Evolutionary conservation across 2,797 vertebrate species (phyloP), one percentile per base, ranked within the genome.

Genomic region (Ambastaia sidthimunki): DNA sequence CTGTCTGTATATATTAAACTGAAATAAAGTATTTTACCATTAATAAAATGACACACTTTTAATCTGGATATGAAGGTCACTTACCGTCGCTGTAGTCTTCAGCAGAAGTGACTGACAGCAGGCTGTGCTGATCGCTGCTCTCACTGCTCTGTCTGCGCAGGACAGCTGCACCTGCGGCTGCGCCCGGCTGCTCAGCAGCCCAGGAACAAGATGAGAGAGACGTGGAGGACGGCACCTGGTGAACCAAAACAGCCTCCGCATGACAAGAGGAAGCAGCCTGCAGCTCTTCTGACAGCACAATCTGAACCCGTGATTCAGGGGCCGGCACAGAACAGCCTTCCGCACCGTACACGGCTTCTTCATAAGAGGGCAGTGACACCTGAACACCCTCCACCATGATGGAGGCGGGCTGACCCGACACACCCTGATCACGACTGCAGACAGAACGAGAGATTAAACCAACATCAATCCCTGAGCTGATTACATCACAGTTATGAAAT

Each of bases 281-380:
- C 70, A 92, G 91, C 10, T 93, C 93, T 93, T 99, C 98, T 0
- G 97, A 98, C 74, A 98, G 92, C 83, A 98, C 97, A 0, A 99
- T 99, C 77, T 97, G 97, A 55, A 98, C 96, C 12, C 97, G 93
- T 47, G 95, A 93, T 87, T 97, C 96, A 0, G 94, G 92, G 0
- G 96, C 94, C 0, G 96, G 93, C 83, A 93, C 90, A 0, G 90
- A 93, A 66, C 92, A 89, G 10, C 93, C 91, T 0, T 93, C 88
- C 83, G 93, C 97, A 86, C 98, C 98, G 2, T 98, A 98, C n/a
- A 99, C 97, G 0, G 98, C 98, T 91, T 99, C 98, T 89, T 99
- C 98, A 0, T 99, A 99, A 0, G 98, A 98, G 0, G 98, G 98
- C 63, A 99, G 91, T 0, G 96, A 90, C 72, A 99, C 98, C 84